Evolutionary conservation across 2,888 invertebrate genomes (phyloP), one percentile per base, ranked within the genome.

Genomic region (Coleophora deauratella): DNA sequence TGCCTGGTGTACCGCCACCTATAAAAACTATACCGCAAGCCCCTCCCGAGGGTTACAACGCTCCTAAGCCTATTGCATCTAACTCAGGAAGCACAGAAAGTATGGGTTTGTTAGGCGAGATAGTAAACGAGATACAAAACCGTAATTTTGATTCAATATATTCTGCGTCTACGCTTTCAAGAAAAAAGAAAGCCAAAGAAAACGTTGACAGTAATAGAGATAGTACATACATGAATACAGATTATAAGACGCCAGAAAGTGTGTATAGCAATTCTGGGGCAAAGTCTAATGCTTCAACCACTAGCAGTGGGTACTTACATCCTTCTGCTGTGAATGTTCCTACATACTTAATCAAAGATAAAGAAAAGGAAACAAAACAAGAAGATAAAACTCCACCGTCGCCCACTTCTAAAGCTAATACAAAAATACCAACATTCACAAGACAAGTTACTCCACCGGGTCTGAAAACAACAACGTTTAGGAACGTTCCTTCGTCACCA

Each of bases 81-180:
- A 75, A 66, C 43, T 86, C 89, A 0, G 88, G 87, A 1, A 90
- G 90, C 46, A 81, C 86, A 9, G 92, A 92, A 44, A 91, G 91
- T 48, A 89, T 93, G 86, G 95, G 95, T 0, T 72, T 96, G 13
- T 73, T 96, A 0, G 93, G 94, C 7, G 96, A 96, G 75, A 96
- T 96, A 44, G 95, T 96, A 0, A 91, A 91, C 34, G 96, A 96
- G 72, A 95, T 96, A 58, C 94, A 95, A 57, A 92, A 92, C 56
- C 86, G 94, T 28, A 95, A 95, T 66, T 91, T 93, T 31, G 95
- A 95, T 55, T 95, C 95, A 0, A 94, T 96, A 52, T 96, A 96
- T 66, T 94, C 94, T 0, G 91, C 92, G 0, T 91, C 92, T 1
- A 92, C 92, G 0, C 70, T 93, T 1, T 87, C 89, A 0, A 81